Percentiles rank a stretch among this genome's conserved stretches.
Conservation (phyloP, 2,888 invertebrate species). For the Nomada hirtipes region DNA sequence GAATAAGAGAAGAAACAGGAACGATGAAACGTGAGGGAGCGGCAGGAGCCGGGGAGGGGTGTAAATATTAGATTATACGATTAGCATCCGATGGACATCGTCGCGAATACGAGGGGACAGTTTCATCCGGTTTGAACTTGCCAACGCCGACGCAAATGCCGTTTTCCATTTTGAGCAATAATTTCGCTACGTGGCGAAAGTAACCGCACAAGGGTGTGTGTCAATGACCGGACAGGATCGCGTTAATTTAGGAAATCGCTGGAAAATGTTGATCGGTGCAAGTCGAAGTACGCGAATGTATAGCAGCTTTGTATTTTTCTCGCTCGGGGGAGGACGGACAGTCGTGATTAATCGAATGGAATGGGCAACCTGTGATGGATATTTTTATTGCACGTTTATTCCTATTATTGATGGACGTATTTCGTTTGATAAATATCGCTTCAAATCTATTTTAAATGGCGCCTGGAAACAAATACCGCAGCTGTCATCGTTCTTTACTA, state of each 20-base stretch:
- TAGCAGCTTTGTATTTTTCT: not conserved
- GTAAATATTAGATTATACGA: constrained; percentile 56
- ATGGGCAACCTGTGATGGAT: not conserved
- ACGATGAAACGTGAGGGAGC: too few species aligned
- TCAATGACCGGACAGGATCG: not conserved
- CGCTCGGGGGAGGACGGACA: not conserved
- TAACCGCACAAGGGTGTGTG: constrained; percentile 11
- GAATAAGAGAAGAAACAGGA: not conserved
- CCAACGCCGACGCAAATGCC: constrained; percentile 32
- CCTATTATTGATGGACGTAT: not conserved
- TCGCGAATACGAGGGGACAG: constrained; percentile 4
- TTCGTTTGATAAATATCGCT: too few species aligned
- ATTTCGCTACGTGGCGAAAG: constrained; percentile 10
- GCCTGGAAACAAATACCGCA: too few species aligned
- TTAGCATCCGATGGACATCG: constrained; percentile 53
- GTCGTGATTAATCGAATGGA: not conserved
- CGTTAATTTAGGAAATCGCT: constrained; percentile 23
- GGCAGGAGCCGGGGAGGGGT: not conserved
- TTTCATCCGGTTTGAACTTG: constrained; percentile 43
- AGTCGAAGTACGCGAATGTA: not conserved
- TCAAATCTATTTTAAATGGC: too few species aligned
- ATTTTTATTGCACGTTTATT: not conserved
- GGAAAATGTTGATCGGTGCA: constrained; percentile 9
- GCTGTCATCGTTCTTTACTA: too few species aligned
- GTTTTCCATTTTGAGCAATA: constrained; percentile 26